A percentile compares a stretch with the other conserved stretches of the same genome.
Conservation (phyloP, 2,888 invertebrate genomes). For the Neoascia interrupta region DNA sequence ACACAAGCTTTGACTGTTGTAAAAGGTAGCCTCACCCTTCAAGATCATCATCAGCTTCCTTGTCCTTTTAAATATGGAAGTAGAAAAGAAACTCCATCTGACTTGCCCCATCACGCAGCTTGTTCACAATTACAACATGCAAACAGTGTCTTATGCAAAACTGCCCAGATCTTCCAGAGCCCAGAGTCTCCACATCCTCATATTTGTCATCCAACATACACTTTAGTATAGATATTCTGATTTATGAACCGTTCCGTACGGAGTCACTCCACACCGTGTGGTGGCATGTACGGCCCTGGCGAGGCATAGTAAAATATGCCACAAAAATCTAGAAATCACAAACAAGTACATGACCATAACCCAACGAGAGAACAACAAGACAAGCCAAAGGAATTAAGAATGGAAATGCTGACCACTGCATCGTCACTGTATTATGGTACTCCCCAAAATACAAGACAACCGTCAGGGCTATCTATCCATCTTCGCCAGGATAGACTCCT, state of each 20-base stretch:
- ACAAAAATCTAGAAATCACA: slow-evolving; percentile 65
- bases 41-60: too few species aligned
- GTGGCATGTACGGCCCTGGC: slow-evolving; percentile 41
- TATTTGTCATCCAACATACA: slow-evolving; percentile 49
- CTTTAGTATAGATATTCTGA: slow-evolving; percentile 57
- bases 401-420: slow-evolving; percentile 45
- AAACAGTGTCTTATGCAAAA: slow-evolving; percentile 66
- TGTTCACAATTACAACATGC: slow-evolving; percentile 66
- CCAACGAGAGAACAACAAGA: neutral
- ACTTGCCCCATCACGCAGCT: slow-evolving; percentile 52
- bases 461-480: slow-evolving; percentile 67
- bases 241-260: slow-evolving; percentile 62
- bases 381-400: slow-evolving; percentile 19
- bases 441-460: slow-evolving; percentile 62
- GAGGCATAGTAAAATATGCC: slow-evolving; percentile 57
- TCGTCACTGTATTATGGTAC: slow-evolving; percentile 52
- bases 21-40: too few species aligned
- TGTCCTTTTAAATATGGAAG: too few species aligned
- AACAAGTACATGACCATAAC: slow-evolving; percentile 42
- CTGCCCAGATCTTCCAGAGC: slow-evolving; percentile 16
- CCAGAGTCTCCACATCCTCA: slow-evolving; percentile 27
- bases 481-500: slow-evolving; percentile 38
- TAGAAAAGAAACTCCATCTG: too few species aligned
- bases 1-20: too few species aligned
- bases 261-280: slow-evolving; percentile 42